A percentile compares a stretch with the other conserved stretches of the same genome.
These are phyloP conservation scores for Drosophila differens DNA, from an alignment of 2,888 invertebrate genomes.

Conservation along the genomic window DNA sequence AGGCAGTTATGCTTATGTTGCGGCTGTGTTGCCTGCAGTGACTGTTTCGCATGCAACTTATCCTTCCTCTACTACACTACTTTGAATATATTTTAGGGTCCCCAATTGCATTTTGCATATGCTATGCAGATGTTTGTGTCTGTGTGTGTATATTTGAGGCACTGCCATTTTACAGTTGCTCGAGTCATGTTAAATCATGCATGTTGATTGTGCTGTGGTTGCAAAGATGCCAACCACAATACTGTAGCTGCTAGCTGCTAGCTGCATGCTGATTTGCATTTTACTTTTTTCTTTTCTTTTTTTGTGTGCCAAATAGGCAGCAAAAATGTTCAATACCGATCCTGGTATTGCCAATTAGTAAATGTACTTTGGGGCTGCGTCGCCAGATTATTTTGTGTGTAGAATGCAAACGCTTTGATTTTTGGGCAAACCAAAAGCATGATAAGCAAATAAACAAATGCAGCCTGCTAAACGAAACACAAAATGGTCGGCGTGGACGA, in stretches of 20 bases:
- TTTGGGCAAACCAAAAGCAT: slow-evolving; percentile 57
- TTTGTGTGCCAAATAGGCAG: slow-evolving; percentile 27
- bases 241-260: neutral
- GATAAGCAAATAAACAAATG: slow-evolving; percentile 62
- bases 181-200: slow-evolving; percentile 75
- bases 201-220: slow-evolving; percentile 80
- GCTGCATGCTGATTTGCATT: slow-evolving; percentile 51
- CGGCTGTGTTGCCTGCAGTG: slow-evolving; percentile 18
- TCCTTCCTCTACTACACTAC: slow-evolving; percentile 9
- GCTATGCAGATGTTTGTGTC: slow-evolving; percentile 24
- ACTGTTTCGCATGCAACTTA: slow-evolving; percentile 12
- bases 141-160: slow-evolving; percentile 15
- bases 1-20: slow-evolving; percentile 61
- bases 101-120: slow-evolving; percentile 58
- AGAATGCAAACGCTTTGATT: slow-evolving; percentile 65
- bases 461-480: slow-evolving; percentile 13
- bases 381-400: slow-evolving; percentile 14
- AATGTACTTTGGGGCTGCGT: slow-evolving; percentile 10
- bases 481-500: neutral
- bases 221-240: slow-evolving; percentile 54
- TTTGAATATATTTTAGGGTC: slow-evolving; percentile 27
- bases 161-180: slow-evolving; percentile 57
- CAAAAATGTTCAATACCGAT: slow-evolving; percentile 3
- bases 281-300: neutral
- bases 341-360: slow-evolving; percentile 44